Base-by-base conservation (phyloP, 2,113 vertebrate genomes). In the Leptocoma aspasia region DNA sequence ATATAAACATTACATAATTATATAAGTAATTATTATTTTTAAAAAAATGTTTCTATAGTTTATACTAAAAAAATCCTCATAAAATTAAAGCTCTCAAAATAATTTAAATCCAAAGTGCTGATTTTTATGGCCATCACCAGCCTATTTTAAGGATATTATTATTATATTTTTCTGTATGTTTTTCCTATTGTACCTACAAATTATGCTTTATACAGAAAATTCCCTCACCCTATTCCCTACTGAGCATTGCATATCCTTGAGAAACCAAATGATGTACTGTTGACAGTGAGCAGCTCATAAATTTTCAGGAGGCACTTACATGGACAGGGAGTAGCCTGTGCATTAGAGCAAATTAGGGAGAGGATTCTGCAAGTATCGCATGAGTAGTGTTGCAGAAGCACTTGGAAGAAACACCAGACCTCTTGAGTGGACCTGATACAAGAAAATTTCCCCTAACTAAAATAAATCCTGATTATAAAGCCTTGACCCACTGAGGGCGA, bases 261-360 rank as follows among this genome's bases (percentile, higher is more conserved):
- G 89, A 72, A 96, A 90, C 53, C 63, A 59, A 81, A 87, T 0
- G 1, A 65, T 76, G 59, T 87, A 66, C 52, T 12, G 22, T 59
- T 91, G 84, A 77, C 82, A 91, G 75, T 47, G 65, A 91, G 26
- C 52, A 92, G 59, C 89, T 95, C 82, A 86, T 96, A 94, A 80
- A 88, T 96, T 95, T 95, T 88, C 90, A 93, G 75, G 71, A 96
- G 75, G 82, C 61, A 23, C 63, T 87, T 89, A 35, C 33, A 39
- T 30, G 42, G 59, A 86, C 16, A 2, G 45, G 27, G 54, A 85
- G 50, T 57, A 87, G 35, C 42, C 61, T 70, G 27, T 84, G 61
- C 86, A 59, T 89, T 92, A 95, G 15, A 90, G 71, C 79, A 92
- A 93, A 93, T 96, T 94, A 95, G 79, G 63, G 79, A 70, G 50